A percentile compares a stretch with the other conserved stretches of the same genome.
Conservation (phyloP, 30 jellyfish, hydroid and myxozoan genomes). For the Hydractinia symbiolongicarpus region DNA sequence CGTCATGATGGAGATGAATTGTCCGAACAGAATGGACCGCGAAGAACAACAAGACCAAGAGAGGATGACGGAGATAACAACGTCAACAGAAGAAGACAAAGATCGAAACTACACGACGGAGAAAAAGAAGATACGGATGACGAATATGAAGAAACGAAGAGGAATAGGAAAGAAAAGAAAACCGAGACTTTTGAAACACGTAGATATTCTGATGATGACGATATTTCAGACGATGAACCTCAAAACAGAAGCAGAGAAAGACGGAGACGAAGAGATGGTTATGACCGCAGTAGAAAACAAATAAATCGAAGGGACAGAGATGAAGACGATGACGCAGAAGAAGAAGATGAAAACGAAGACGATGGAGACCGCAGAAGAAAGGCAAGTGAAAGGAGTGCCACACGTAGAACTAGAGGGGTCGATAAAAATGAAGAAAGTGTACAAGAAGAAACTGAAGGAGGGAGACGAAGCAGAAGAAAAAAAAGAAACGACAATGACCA, state of each 20-base stretch:
- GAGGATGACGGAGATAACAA: neutral
- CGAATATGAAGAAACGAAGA: neutral
- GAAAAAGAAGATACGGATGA: neutral
- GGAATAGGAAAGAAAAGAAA: conserved; percentile 4
- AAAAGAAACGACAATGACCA: neutral
- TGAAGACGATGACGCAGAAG: neutral
- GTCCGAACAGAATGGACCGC: neutral
- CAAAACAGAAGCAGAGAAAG: neutral
- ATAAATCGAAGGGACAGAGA: neutral
- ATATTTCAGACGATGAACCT: conserved; percentile 9
- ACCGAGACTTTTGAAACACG: neutral
- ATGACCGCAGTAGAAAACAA: neutral
- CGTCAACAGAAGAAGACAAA: neutral
- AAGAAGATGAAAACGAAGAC: neutral
- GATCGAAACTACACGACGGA: conserved; percentile 3
- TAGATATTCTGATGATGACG: conserved; percentile 21
- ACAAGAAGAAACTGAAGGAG: neutral
- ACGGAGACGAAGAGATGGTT: neutral
- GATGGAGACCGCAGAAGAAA: neutral
- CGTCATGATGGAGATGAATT: too few species aligned
- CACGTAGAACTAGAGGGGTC: neutral
- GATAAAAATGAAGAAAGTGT: neutral
- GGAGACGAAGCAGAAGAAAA: neutral
- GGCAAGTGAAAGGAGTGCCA: neutral
- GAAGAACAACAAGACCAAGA: conserved; percentile 12